Evolutionary conservation across 2,113 vertebrate species (phyloP), one percentile per base, ranked within the genome.

Genomic region (Phycodurus eques): DNA sequence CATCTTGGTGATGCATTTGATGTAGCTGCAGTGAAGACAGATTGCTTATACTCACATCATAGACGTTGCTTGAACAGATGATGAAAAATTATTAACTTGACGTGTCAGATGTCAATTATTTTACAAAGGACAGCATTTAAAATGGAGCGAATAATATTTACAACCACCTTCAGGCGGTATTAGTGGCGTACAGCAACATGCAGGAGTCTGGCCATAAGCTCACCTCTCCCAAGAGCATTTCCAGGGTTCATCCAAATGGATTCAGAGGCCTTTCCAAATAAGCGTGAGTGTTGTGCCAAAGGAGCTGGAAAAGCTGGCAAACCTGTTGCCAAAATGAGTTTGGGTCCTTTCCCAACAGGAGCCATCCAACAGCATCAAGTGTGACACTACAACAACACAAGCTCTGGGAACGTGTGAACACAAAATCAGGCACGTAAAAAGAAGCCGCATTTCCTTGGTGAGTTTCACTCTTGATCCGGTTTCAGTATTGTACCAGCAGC

Each of bases 221-320:
- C 74, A 81, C 77, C 84, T 80, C 68, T 75, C 72, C 70, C 43
- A 70, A 73, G 71, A 71, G 67, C 47, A 67, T 78, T 82, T 84
- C 65, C 71, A 72, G 67, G 72, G 83, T 75, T 81, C 82, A 77
- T 47, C 70, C 56, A 68, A 62, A 69, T 56, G 35, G 75, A 64
- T 51, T 53, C 72, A 19, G 20, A 65, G 42, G 20, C n/a, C 39
- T 46, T 73, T 80, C 88, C 86, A 86, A 84, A 84, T 78, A 80
- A 71, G 12, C 68, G 66, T 54, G 6, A 61, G 74, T 1, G 67
- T 15, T 74, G 60, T 89, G 86, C 88, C 88, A 89, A 66, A 88
- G 88, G 86, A 89, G 79, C 86, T 89, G 85, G 80, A 86, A 77
- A 77, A 59, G 72, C 80, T 71, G 80, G 84, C 79, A n/a, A 61